Percentiles rank a stretch among this genome's conserved stretches.
These are phyloP conservation scores for Sinella curviseta DNA, from an alignment of 1,140 invertebrate species.

Conservation along the genomic window DNA sequence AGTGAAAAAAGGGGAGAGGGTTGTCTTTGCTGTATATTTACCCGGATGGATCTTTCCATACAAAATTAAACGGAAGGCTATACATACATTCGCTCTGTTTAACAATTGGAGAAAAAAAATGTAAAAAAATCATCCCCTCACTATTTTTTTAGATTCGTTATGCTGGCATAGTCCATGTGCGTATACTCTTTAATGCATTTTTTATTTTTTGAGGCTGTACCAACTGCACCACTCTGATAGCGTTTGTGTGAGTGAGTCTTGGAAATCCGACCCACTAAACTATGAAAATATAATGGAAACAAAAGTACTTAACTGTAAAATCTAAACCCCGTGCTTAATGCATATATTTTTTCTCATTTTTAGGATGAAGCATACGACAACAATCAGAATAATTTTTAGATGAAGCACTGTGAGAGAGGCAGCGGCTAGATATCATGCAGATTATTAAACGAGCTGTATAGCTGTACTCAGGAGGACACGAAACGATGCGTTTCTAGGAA, in stretches of 20 bases:
- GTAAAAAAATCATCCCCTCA: constrained; percentile 4
- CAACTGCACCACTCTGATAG: background rate
- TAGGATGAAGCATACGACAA: constrained; percentile 4
- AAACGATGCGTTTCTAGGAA: background rate
- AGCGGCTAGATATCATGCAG: background rate
- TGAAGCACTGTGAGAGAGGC: background rate
- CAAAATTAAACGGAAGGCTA: constrained; percentile 13
- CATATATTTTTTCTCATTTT: background rate
- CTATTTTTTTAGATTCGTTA: background rate
- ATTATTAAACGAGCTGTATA: background rate
- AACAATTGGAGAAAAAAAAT: constrained; percentile 22
- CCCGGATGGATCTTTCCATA: background rate
- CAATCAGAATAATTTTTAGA: constrained; percentile 12
- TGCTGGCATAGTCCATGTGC: background rate
- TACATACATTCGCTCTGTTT: constrained; percentile 3
- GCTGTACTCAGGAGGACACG: background rate
- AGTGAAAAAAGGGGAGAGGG: constrained; percentile 3
- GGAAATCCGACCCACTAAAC: background rate
- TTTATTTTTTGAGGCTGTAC: background rate
- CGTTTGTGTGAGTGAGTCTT: background rate
- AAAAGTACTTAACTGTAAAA: constrained; percentile 16
- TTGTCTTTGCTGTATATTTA: background rate
- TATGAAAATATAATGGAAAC: background rate
- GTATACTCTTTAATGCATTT: background rate
- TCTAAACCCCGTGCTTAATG: background rate